Base-by-base conservation (phyloP, 2,888 invertebrate genomes). In the Doris montereyensis region DNA sequence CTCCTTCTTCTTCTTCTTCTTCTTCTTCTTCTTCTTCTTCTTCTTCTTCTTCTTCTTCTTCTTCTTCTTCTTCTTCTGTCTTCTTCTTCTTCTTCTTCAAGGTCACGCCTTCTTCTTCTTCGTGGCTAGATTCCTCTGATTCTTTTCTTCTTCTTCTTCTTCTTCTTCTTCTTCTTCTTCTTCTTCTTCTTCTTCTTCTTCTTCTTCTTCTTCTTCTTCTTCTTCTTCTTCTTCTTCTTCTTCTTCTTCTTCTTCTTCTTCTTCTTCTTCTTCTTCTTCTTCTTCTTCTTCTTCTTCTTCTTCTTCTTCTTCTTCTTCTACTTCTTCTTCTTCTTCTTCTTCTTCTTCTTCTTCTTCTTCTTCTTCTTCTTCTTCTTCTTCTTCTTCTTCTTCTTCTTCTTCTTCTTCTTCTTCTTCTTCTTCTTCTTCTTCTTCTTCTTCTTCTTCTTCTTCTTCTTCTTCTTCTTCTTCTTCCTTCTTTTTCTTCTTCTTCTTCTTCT, bases 321-420 rank as follows among this genome's bases (percentile, higher is more conserved):
- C 32, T 34, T 35, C 30, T 70, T 70, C 71, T 52, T 26, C 32
- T 26, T 67, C 35, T 21, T 1, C 24, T 21, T 35, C 41, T 30
- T 17, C 67, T 76, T 10, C 65, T 28, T 52, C 34, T 71, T 34
- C 58, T 73, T 28, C 73, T 52, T 10, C 73, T 52, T 57, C 73
- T 73, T 57, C 73, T 73, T 57, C 57, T 73, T 57, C 73, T 73
- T 26, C 26, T 26, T 26, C 73, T 52, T 57, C 73, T 73, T 57
- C 73, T 73, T 57, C 73, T 73, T 57, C 73, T 73, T 57, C 73
- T 73, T 57, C 57, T 57, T 57, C 73, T 73, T 13, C 58, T 73
- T 2, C 58, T 73, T 13, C 58, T 73, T 13, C 58, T 73, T 57
- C 73, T 73, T 57, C 57, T 57, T 57, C 73, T 73, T 57, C 58